These are phyloP conservation scores for Sialia sialis DNA, from an alignment of 2,113 vertebrate genomes.

Conservation along the genomic window DNA sequence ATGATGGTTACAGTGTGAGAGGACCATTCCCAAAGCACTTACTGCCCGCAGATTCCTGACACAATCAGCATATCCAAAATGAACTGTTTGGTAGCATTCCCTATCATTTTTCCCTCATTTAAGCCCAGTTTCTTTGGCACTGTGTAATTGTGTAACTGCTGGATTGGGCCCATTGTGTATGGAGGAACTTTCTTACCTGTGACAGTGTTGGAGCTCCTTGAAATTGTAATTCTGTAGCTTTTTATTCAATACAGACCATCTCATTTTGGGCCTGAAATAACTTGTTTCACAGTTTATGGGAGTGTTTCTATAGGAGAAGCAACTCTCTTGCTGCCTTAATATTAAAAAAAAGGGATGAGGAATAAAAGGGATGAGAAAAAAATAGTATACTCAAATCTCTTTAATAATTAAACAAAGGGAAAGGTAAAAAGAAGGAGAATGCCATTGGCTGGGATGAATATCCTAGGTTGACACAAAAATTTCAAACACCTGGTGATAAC, in stretches of 20 bases:
- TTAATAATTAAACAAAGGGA: neutral
- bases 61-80: neutral
- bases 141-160: neutral
- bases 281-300: neutral
- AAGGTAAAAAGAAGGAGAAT: neutral
- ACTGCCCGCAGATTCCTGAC: neutral
- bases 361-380: neutral
- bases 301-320: neutral
- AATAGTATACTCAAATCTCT: neutral
- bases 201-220: neutral
- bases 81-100: accelerated
- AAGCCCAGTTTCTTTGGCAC: neutral
- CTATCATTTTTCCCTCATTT: neutral
- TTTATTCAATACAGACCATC: neutral
- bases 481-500: neutral
- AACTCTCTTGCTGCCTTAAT: neutral
- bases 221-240: neutral
- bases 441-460: neutral
- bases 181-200: neutral
- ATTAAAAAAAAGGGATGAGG: neutral
- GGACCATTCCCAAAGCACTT: accelerated
- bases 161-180: neutral
- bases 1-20: neutral
- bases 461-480: neutral
- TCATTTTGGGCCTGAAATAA: neutral